These are phyloP conservation scores for Nomada lathburiana DNA, from an alignment of 2,888 invertebrate species.

Conservation along the genomic window DNA sequence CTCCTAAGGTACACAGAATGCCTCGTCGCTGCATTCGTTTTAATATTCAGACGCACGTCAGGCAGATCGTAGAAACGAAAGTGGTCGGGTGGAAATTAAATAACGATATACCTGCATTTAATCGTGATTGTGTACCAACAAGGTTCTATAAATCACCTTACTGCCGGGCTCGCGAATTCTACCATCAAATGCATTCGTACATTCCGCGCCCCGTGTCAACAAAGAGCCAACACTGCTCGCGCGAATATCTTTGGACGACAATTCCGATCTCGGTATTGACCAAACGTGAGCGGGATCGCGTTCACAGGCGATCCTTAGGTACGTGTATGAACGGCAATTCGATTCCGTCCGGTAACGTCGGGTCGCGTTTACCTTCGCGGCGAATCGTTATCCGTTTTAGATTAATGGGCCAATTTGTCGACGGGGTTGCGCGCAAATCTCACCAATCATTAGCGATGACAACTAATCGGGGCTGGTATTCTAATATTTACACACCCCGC, in stretches of 20 bases:
- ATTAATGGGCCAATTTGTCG: constrained; percentile 73
- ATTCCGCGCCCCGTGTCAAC: too few relatives aligned
- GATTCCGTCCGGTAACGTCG: constrained; percentile 8
- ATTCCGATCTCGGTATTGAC: constrained; percentile 19
- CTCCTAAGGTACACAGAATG: too few relatives aligned
- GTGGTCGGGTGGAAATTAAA: too few relatives aligned
- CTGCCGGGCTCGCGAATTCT: too few relatives aligned
- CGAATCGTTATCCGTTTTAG: constrained; percentile 60
- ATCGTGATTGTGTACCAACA: too few relatives aligned
- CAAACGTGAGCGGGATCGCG: constrained; percentile 46
- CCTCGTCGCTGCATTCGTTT: too few relatives aligned
- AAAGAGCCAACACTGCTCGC: too few relatives aligned
- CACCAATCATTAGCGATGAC: constrained; percentile 58
- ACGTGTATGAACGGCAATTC: constrained; percentile 24
- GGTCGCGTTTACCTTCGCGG: constrained; percentile 52
- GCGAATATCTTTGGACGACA: not conserved
- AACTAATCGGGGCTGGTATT: constrained; percentile 41
- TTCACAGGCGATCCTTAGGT: constrained; percentile 9
- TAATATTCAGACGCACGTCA: too few relatives aligned
- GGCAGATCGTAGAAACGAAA: too few relatives aligned
- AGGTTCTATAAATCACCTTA: too few relatives aligned
- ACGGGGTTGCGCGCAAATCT: constrained; percentile 53
- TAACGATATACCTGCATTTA: too few relatives aligned
- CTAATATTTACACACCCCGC: constrained; percentile 58
- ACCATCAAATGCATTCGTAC: too few relatives aligned